Evolutionary conservation across 2,888 invertebrate genomes (phyloP), one percentile per base, ranked within the genome.

Genomic region (Dugesia japonica): DNA sequence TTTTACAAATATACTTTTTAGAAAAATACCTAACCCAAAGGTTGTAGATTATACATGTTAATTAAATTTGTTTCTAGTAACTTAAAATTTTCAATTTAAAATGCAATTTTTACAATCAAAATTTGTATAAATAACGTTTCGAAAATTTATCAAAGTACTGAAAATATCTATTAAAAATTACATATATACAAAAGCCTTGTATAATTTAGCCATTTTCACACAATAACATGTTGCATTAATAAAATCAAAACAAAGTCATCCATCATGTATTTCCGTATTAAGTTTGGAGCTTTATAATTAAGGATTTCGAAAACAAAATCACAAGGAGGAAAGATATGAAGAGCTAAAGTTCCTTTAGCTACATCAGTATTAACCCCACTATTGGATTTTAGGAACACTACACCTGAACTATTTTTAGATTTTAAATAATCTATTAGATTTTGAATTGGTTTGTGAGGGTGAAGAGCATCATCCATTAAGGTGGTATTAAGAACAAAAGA

Each of bases 381-480:
- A n/a, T 56, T 56, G 15, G 42, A 28, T 1, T 76, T 42, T 26
- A 95, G 86, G 0, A 93, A 92, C 80, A 97, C 94, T 0, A 97
- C 94, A 78, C 98, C 98, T 7, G 97, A 97, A 28, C 97, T 97
- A 85, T 97, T 95, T 85, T 98, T 98, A 83, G 95, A 95, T 83
- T 94, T 94, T 76, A 98, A 87, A 84, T 98, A 98, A 0, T 94
- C 92, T 0, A 97, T 93, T 79, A 98, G 87, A 86, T 97, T 95
- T 42, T 92, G 89, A 82, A 95, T 86, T 0, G 94, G 94, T 78
- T 84, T 38, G n/a, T 72, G 26, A n/a, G 27, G 72, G n/a, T 72
- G 72, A 13, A 28, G 72, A 27, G 72, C 72, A n/a, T 56, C 56
- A n/a, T 56, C 56, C 56, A 56, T 56, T n/a, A 56, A n/a, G 17